These are phyloP conservation scores for Drosophila borealis DNA, from an alignment of 2,888 invertebrate species.

Conservation along the genomic window DNA sequence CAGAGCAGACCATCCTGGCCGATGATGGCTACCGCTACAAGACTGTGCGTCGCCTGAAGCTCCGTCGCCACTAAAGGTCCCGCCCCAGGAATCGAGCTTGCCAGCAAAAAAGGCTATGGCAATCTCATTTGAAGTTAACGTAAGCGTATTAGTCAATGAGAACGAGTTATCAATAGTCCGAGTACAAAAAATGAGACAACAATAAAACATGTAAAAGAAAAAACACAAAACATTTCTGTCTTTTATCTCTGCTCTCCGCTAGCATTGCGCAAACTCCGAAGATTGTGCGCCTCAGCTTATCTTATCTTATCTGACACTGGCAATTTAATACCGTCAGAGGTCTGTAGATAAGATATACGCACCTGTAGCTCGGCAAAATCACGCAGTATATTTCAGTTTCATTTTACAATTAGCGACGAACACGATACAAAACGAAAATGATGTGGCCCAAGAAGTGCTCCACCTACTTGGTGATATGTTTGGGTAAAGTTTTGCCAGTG, in stretches of 20 bases:
- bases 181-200: constrained; percentile 69
- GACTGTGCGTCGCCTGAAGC: constrained; percentile 73
- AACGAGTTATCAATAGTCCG: constrained; percentile 68
- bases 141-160: constrained; percentile 75
- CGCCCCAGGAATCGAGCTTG: constrained; percentile 49
- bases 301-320: constrained; percentile 24
- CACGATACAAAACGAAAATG: constrained; percentile 63
- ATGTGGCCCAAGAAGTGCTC: constrained; percentile 74
- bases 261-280: constrained; percentile 45
- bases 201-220: constrained; percentile 60
- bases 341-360: constrained; percentile 61
- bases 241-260: background rate
- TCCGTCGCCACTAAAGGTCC: constrained; percentile 67
- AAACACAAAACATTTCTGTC: constrained; percentile 22
- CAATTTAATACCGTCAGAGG: constrained; percentile 24
- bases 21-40: constrained; percentile 80
- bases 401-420: constrained; percentile 64
- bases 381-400: constrained; percentile 58
- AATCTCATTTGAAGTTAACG: constrained; percentile 59
- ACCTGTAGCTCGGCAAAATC: constrained; percentile 53
- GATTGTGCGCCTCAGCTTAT: constrained; percentile 36
- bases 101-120: constrained; percentile 30
- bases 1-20: constrained; percentile 59
- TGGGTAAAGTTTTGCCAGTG: constrained; percentile 70
- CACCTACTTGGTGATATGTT: constrained; percentile 78